Percentiles rank a stretch among this genome's conserved stretches.
Conservation (phyloP, 2,888 invertebrate genomes). For the Lomographa bimaculata region DNA sequence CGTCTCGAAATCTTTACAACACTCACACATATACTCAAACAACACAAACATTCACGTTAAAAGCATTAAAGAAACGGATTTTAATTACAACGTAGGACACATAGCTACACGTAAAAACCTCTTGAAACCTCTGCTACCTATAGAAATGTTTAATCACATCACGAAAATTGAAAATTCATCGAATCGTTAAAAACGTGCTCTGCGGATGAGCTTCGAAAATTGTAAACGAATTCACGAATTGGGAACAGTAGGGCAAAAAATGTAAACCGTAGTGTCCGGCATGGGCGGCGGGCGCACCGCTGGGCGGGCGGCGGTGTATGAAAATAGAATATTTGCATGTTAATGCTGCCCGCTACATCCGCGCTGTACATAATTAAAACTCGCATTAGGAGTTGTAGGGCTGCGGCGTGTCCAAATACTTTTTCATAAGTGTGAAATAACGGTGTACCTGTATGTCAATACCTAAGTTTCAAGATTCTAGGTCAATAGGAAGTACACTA, state of each 20-base stretch:
- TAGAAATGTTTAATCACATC: constrained; percentile 14
- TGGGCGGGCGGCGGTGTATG: constrained; percentile 25
- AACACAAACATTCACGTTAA: too few species aligned
- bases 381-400: constrained; percentile 36
- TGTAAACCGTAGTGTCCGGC: constrained; percentile 10
- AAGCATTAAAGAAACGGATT: too few species aligned
- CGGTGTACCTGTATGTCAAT: too few species aligned
- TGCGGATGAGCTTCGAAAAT: constrained; percentile 42
- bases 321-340: constrained; percentile 50
- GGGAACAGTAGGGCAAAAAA: constrained; percentile 20
- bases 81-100: too few species aligned
- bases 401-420: too few species aligned
- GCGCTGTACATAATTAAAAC: constrained; percentile 48
- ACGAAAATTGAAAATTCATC: constrained; percentile 17
- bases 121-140: too few species aligned
- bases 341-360: constrained; percentile 44
- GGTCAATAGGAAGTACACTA: too few species aligned
- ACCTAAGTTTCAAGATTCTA: too few species aligned
- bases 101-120: too few species aligned
- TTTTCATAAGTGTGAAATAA: too few species aligned
- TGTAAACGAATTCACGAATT: constrained; percentile 34
- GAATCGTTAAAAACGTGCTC: constrained; percentile 37
- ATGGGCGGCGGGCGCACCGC: background rate
- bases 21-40: too few species aligned
- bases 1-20: too few species aligned